These are phyloP conservation scores for Crocallis elinguaria DNA, from an alignment of 2,888 invertebrate genomes.

Conservation along the genomic window DNA sequence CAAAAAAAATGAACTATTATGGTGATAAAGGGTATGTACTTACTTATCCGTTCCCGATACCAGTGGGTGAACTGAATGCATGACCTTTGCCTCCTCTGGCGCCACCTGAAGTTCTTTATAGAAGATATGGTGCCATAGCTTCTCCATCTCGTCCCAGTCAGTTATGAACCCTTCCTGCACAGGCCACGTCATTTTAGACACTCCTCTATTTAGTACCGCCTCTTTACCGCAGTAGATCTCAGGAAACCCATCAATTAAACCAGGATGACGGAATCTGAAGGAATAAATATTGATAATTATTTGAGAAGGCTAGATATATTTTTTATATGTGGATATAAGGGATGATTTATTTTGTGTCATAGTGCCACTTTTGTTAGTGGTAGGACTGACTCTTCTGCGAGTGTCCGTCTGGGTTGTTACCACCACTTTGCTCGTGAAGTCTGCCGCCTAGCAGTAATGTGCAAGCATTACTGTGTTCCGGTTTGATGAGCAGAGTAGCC, in stretches of 20 bases:
- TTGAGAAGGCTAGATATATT: too few relatives aligned
- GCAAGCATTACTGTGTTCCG: too few relatives aligned
- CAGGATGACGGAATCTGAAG: slow-evolving; percentile 54
- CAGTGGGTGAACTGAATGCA: slow-evolving; percentile 92
- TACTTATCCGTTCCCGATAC: slow-evolving; percentile 89
- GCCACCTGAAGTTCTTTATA: slow-evolving; percentile 92
- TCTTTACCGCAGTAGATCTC: slow-evolving; percentile 85
- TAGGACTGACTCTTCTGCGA: too few relatives aligned
- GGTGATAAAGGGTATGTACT: not conserved
- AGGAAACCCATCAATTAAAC: slow-evolving; percentile 57
- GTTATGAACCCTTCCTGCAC: slow-evolving; percentile 91
- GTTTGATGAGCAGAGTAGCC: too few relatives aligned
- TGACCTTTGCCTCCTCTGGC: slow-evolving; percentile 91
- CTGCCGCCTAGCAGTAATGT: too few relatives aligned
- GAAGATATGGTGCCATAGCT: slow-evolving; percentile 94
- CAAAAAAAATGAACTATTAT: not conserved
- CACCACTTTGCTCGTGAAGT: too few relatives aligned
- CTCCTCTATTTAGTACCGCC: slow-evolving; percentile 80
- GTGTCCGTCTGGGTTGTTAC: too few relatives aligned
- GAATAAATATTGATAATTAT: not conserved
- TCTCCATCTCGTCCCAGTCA: slow-evolving; percentile 95
- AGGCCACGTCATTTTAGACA: slow-evolving; percentile 87
- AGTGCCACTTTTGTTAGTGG: too few relatives aligned
- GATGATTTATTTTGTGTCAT: too few relatives aligned
- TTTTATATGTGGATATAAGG: too few relatives aligned